These are phyloP conservation scores for Gallinago media DNA, from an alignment of 2,113 vertebrate species.

Conservation along the genomic window DNA sequence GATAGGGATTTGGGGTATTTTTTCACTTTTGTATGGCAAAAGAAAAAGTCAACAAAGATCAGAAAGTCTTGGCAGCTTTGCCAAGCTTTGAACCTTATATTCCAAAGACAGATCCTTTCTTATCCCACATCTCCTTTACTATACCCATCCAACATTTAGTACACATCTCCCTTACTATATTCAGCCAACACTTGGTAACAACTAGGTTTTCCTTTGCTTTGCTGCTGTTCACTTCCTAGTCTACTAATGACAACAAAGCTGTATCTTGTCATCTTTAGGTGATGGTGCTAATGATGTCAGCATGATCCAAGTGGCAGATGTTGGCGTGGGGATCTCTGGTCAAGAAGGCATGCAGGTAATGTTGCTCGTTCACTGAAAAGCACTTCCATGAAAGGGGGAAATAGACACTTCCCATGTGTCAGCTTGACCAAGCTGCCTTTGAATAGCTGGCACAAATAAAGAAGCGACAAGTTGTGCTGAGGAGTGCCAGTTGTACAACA, in stretches of 20 bases:
- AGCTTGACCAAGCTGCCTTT: background rate
- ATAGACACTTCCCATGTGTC: background rate
- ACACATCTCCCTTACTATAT: background rate
- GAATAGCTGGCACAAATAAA: background rate
- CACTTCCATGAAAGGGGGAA: background rate
- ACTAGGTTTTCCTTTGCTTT: background rate
- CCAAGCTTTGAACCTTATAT: background rate
- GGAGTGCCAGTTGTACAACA: background rate
- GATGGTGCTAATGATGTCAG: conserved; percentile 99
- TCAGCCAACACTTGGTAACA: background rate
- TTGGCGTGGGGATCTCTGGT: conserved; percentile 96
- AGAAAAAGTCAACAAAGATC: background rate
- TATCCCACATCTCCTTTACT: background rate
- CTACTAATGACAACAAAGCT: background rate
- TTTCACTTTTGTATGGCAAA: background rate
- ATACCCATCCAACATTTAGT: background rate
- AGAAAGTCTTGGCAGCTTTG: background rate
- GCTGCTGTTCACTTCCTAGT: background rate
- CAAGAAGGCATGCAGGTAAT: conserved; percentile 99
- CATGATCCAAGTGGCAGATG: conserved; percentile 98
- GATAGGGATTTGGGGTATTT: background rate
- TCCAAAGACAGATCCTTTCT: background rate
- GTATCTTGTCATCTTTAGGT: conserved; percentile 77
- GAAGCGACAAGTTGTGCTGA: background rate
- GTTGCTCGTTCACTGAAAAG: background rate